Base-by-base conservation (phyloP, 2,888 invertebrate genomes). In the Gibbula magus region DNA sequence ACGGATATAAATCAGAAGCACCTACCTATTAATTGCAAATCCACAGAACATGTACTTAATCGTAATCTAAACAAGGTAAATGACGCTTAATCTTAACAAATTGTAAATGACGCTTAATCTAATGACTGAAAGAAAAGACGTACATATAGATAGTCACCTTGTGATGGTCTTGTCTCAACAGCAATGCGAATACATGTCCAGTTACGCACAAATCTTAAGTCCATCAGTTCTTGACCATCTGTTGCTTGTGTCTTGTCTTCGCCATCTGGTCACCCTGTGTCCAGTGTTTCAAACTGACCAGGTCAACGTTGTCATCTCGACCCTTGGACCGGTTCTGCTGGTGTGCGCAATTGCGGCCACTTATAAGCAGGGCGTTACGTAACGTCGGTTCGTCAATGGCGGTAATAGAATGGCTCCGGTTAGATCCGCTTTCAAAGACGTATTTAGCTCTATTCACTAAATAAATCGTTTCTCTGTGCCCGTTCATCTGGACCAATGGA, bases 221-320 rank as follows among this genome's bases (percentile, higher is more conserved):
- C 45, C 10, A 45, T 45, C 45, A 5, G 1, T 8, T 45, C 45
- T 45, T 45, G 45, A 45, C 45, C 45, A 45, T 45, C 45, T 45
- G 45, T 45, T 45, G 45, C 45, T 45, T 13, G 45, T 29, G 29
- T 61, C 29, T 61, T 25, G 29, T 61, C 61, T 7, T 3, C 61
- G 29, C 29, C 61, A 29, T 29, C 29, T 61, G 61, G 61, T 61
- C 61, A 61, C 29, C n/a, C 16, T 20, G n/a, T 32, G 70, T 70
- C 70, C 70, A 70, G 70, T 18, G 18, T 70, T 70, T 35, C 32
- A 70, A 70, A 70, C n/a, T 70, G 70, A 70, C 70, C 70, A 35
- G 70, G 70, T 70, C 70, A 70, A 70, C 35, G 39, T 70, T 70
- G 32, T 39, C 32, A 35, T 20, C n/a, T 32, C 70, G 35, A 70